phyloP scores from a whole-genome alignment of 2,888 invertebrate genomes.

The Leptopilina drosophilae region DNA sequence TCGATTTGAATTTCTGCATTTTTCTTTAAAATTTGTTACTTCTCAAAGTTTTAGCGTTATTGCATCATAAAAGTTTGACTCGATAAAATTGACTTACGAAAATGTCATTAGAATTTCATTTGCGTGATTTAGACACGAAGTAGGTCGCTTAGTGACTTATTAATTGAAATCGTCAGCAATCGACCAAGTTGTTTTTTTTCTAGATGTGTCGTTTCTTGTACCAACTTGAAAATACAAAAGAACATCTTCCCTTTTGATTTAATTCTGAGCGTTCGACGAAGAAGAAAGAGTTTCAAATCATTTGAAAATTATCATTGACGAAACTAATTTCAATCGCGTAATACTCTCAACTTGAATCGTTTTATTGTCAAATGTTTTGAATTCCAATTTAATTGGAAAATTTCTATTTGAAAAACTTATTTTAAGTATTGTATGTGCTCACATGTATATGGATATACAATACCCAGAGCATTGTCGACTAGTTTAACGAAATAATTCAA shows the following conservation, averaged over 20 bases:
- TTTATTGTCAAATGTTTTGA: background rate
- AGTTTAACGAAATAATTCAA: no score
- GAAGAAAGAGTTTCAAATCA: conserved; percentile 16
- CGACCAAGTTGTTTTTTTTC: conserved; percentile 2
- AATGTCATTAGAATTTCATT: conserved; percentile 75
- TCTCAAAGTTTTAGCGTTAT: background rate
- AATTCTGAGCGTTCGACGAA: background rate
- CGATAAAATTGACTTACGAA: conserved; percentile 69
- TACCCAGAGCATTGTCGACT: no score
- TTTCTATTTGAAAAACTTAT: background rate
- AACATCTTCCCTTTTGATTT: background rate
- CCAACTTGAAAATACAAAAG: background rate
- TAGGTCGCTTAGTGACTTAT: conserved; percentile 55
- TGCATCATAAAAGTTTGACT: conserved; percentile 38
- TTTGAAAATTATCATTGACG: background rate
- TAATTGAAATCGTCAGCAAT: background rate
- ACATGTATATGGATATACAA: no score
- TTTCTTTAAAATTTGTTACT: background rate
- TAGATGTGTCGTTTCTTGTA: conserved; percentile 5
- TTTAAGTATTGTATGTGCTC: background rate
- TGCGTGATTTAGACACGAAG: conserved; percentile 59
- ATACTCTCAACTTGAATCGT: background rate
- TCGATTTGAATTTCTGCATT: no score
- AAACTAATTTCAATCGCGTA: conserved; percentile 2
- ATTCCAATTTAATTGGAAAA: background rate